A percentile compares a stretch with the other conserved stretches of the same genome.
Evolutionary conservation across 2,888 invertebrate genomes (phyloP).

Genomic region (Eupithecia pulchellata): DNA sequence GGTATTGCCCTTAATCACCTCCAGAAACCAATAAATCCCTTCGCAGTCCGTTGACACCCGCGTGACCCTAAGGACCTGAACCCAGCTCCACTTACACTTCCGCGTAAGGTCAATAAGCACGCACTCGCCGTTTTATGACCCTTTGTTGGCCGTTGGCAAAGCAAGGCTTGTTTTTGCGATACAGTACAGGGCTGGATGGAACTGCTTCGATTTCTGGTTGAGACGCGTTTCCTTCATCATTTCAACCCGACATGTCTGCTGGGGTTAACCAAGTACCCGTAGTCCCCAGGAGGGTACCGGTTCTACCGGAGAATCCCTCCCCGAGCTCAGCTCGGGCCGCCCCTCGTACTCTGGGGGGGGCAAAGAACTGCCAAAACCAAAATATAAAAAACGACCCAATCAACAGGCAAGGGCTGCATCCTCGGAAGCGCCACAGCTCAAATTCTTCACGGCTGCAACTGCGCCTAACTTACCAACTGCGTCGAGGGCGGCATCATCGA

Average conservation of each 20-base stretch:
- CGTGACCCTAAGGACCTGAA: not conserved
- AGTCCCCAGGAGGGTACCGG: too few relatives aligned
- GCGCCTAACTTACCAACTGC: too few relatives aligned
- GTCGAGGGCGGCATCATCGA: too few relatives aligned
- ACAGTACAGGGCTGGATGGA: not conserved
- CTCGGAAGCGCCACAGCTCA: too few relatives aligned
- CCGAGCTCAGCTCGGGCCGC: too few relatives aligned
- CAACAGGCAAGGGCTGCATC: too few relatives aligned
- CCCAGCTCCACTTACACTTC: slow-evolving; percentile 6
- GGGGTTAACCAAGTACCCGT: too few relatives aligned
- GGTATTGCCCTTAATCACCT: not conserved
- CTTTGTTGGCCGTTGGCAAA: slow-evolving; percentile 7
- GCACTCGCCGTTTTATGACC: not conserved
- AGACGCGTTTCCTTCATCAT: not conserved
- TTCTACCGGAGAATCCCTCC: too few relatives aligned
- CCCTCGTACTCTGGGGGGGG: too few relatives aligned
- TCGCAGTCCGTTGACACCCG: slow-evolving; percentile 10
- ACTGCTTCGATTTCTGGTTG: not conserved
- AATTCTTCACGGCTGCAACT: too few relatives aligned
- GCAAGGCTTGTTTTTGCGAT: not conserved
- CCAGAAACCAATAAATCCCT: not conserved
- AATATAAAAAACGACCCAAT: too few relatives aligned
- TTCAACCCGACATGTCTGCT: not conserved
- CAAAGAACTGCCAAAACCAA: too few relatives aligned
- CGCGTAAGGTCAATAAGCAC: slow-evolving; percentile 3